Conservation (phyloP, 1,140 invertebrate species). For the Drosophila cardini region DNA sequence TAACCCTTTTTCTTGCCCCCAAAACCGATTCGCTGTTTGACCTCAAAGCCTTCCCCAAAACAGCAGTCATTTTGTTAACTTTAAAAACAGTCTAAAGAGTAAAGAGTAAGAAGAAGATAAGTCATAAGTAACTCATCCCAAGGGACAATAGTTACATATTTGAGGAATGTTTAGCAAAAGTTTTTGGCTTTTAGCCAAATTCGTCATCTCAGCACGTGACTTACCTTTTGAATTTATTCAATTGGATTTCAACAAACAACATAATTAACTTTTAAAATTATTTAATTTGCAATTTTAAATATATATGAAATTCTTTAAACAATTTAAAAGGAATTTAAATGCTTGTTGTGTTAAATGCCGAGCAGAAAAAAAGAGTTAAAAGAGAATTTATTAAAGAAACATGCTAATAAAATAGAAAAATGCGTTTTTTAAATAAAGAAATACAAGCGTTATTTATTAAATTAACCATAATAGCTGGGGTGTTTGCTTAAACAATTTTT, state of each 20-base stretch:
- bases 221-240: neutral
- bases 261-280: neutral
- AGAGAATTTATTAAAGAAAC: no score
- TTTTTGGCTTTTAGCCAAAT: neutral
- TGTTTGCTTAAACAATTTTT: no score
- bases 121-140: conserved; percentile 1
- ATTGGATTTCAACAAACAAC: neutral
- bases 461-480: no score
- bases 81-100: neutral
- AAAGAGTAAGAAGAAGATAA: conserved; percentile 1
- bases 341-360: no score
- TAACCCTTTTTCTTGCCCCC: conserved; percentile 26
- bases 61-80: neutral
- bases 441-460: no score
- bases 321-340: no score
- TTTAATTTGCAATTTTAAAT: neutral
- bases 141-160: neutral
- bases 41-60: no score
- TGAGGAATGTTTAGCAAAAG: neutral
- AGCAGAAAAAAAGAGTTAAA: no score
- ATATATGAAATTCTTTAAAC: no score
- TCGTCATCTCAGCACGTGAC: neutral
- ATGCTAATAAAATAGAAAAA: no score
- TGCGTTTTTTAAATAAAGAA: no score
- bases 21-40: neutral